Conservation (phyloP, 2,888 invertebrate species). For the Drosophila histrio region DNA sequence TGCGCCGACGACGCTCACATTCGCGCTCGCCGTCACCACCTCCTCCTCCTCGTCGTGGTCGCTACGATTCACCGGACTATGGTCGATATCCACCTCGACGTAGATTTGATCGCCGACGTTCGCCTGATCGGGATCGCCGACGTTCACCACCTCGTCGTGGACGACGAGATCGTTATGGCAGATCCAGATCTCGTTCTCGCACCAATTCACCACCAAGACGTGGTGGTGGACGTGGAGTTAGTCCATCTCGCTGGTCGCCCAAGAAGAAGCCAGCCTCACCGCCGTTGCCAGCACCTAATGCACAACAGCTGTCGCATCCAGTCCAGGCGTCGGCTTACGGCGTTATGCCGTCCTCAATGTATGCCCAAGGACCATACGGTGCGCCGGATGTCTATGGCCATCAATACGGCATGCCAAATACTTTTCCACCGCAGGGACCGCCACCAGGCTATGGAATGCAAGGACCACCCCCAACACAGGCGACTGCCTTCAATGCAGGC, state of each 20-base stretch:
- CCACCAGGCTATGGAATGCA: slow-evolving; percentile 67
- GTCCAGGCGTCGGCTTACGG: slow-evolving; percentile 61
- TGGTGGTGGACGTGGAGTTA: slow-evolving; percentile 60
- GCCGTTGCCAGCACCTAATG: slow-evolving; percentile 60
- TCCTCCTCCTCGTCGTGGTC: slow-evolving; percentile 67
- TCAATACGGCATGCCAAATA: slow-evolving; percentile 75
- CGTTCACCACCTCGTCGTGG: slow-evolving; percentile 68
- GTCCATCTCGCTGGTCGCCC: slow-evolving; percentile 80
- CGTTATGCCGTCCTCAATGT: slow-evolving; percentile 76
- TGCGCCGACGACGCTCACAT: slow-evolving; percentile 80
- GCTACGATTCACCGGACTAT: slow-evolving; percentile 79
- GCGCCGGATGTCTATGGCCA: slow-evolving; percentile 63
- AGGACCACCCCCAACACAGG: slow-evolving; percentile 66
- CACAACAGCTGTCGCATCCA: slow-evolving; percentile 52
- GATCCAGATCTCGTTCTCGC: slow-evolving; percentile 77
- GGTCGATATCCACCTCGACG: slow-evolving; percentile 73
- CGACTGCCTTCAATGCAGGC: slow-evolving; percentile 65
- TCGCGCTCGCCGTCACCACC: slow-evolving; percentile 80
- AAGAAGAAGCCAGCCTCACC: slow-evolving; percentile 78
- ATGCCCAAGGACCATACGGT: slow-evolving; percentile 72
- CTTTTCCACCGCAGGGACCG: slow-evolving; percentile 67
- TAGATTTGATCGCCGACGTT: slow-evolving; percentile 75
- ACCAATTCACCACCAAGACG: slow-evolving; percentile 72
- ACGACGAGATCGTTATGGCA: slow-evolving; percentile 71
- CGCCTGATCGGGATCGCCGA: slow-evolving; percentile 73